A percentile compares a stretch with the other conserved stretches of the same genome.
These are phyloP conservation scores for Plagiodera versicolora DNA, from an alignment of 2,888 invertebrate genomes.

Conservation along the genomic window DNA sequence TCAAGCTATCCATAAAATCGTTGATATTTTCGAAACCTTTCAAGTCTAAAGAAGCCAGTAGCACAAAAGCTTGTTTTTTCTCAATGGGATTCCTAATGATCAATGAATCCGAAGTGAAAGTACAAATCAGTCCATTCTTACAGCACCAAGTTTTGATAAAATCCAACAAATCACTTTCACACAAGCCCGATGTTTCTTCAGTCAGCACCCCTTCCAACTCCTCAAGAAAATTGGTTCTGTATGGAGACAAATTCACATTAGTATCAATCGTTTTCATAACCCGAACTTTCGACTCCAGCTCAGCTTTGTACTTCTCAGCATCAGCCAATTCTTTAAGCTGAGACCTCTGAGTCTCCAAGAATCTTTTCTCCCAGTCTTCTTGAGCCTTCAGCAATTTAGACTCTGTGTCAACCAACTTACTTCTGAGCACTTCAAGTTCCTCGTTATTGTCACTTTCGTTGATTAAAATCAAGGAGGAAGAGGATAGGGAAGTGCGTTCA, in stretches of 20 bases:
- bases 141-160: constrained; percentile 41
- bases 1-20: constrained; percentile 42
- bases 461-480: constrained; percentile 43
- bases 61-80: constrained; percentile 36
- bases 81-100: constrained; percentile 41
- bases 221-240: constrained; percentile 58
- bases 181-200: constrained; percentile 31
- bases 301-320: constrained; percentile 56
- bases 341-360: constrained; percentile 56
- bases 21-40: constrained; percentile 38
- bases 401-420: constrained; percentile 64
- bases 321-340: constrained; percentile 58
- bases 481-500: constrained; percentile 50
- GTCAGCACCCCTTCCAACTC: constrained; percentile 58
- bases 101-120: constrained; percentile 31
- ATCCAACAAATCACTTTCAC: constrained; percentile 31
- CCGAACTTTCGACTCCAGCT: constrained; percentile 53
- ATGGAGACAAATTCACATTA: constrained; percentile 53
- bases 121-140: constrained; percentile 40
- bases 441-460: constrained; percentile 50
- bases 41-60: constrained; percentile 33
- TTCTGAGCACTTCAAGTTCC: constrained; percentile 63
- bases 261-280: constrained; percentile 53
- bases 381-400: constrained; percentile 62
- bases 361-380: constrained; percentile 59